Evolutionary conservation across 2,113 vertebrate species (phyloP).

Genomic region (Proteles cristata): DNA sequence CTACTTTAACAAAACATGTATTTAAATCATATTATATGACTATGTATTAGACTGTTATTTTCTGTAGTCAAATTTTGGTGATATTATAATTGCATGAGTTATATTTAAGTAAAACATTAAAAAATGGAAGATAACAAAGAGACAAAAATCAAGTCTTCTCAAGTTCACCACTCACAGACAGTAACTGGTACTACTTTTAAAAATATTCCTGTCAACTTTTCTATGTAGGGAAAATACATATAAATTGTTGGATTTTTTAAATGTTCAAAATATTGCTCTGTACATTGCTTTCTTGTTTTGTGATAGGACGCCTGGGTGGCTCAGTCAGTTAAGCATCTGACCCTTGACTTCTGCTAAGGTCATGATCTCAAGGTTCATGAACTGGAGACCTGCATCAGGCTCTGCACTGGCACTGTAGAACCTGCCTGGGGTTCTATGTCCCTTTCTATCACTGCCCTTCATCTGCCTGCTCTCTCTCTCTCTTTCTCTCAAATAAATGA

Average conservation of each 20-base stretch:
- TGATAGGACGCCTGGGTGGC: neutral
- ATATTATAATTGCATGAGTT: neutral
- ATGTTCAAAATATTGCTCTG: neutral
- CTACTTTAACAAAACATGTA: neutral
- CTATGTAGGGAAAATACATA: neutral
- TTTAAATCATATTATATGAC: neutral
- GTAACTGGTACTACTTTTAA: neutral
- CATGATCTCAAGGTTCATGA: too few relatives aligned
- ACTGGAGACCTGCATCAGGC: too few relatives aligned
- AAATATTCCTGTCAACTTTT: neutral
- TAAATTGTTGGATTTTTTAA: neutral
- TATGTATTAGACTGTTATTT: neutral
- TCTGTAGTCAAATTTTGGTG: neutral
- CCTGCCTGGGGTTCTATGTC: too few relatives aligned
- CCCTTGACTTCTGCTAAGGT: too few relatives aligned
- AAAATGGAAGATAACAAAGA: neutral
- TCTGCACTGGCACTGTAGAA: too few relatives aligned
- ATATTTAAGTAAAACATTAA: conserved; percentile 28
- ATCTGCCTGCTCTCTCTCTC: too few relatives aligned
- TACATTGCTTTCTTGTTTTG: neutral
- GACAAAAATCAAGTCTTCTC: neutral
- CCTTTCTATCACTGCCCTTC: too few relatives aligned
- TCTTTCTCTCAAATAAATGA: too few relatives aligned
- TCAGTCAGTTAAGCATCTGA: too few relatives aligned
- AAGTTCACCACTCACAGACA: neutral